These are phyloP conservation scores for Seladonia tumulorum DNA, from an alignment of 2,888 invertebrate genomes.

Conservation along the genomic window DNA sequence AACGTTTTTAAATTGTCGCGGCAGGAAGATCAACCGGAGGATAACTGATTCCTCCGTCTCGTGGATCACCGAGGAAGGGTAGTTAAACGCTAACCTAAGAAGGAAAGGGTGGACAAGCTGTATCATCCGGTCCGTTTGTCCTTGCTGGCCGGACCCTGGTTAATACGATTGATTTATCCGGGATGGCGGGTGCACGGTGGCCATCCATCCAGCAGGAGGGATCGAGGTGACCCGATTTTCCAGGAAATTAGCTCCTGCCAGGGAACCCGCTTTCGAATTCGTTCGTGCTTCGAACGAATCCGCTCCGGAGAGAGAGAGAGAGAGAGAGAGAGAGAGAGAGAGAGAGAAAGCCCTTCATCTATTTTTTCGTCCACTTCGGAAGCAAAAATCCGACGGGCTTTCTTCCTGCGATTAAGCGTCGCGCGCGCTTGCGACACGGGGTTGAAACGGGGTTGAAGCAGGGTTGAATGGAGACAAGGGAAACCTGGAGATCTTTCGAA, in stretches of 20 bases:
- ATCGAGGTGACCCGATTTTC: constrained; percentile 64
- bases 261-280: constrained; percentile 53
- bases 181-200: constrained; percentile 31
- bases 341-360: constrained; percentile 7
- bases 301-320: background rate
- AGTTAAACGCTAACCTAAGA: constrained; percentile 12
- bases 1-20: background rate
- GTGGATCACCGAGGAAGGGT: constrained; percentile 1
- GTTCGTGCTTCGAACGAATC: constrained; percentile 1
- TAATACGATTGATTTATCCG: constrained; percentile 48
- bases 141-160: constrained; percentile 20
- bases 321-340: too few relatives aligned
- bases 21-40: background rate
- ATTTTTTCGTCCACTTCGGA: constrained; percentile 39
- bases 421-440: constrained; percentile 4
- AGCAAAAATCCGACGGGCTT: constrained; percentile 11
- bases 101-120: constrained; percentile 37
- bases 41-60: background rate
- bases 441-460: constrained; percentile 21
- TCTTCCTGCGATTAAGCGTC: constrained; percentile 44
- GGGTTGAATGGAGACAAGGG: constrained; percentile 26
- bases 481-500: constrained; percentile 58
- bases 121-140: constrained; percentile 40
- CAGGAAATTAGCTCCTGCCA: constrained; percentile 61
- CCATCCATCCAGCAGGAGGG: constrained; percentile 37